Base-by-base conservation (phyloP, 2,888 invertebrate genomes). In the Drosophila cyrtoloma region DNA sequence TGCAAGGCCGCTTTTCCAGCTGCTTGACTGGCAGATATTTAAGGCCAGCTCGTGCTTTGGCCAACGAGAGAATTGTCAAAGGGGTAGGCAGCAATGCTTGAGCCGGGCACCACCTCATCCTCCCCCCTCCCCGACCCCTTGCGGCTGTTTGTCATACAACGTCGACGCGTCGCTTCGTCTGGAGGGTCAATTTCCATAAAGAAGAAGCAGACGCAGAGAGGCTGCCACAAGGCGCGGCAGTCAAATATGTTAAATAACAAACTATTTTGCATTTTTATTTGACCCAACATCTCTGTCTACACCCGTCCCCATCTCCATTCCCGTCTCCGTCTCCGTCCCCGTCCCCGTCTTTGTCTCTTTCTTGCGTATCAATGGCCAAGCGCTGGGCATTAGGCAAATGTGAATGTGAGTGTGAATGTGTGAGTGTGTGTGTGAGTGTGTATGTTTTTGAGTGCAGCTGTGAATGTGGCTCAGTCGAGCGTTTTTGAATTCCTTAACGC, bases 221-320 rank as follows among this genome's bases (percentile, higher is more conserved):
- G 39, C 42, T 42, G 66, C 26, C 47, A 35, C 58, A 57, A 58
- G 66, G 37, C 58, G 70, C 67, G 47, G 16, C 70, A 71, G 77
- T 76, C 79, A 89, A 86, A 87, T 90, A 90, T 87, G 91, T 86
- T 87, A 90, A 90, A 87, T 89, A 90, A 87, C 78, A 82, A 87
- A 91, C 91, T 87, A 87, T 89, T 90, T 87, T 86, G 84, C 84
- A 87, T 91, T 86, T 90, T 86, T 86, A 78, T 89, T 52, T 44
- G 22, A 28, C 35, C 30, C 61, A 64, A 44, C 26, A 35, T 71
- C 56, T 52, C n/a, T 57, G 30, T 44, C 47, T 28, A 52, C 30
- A 42, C 67, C 53, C 44, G 2, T 44, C 12, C 1, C 5, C 22
- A 22, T 5, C 10, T 5, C 22, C 22, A 5, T 14, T 14, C 1